Evolutionary conservation across 2,113 vertebrate genomes (phyloP).

Genomic region (Gavialis gangeticus): DNA sequence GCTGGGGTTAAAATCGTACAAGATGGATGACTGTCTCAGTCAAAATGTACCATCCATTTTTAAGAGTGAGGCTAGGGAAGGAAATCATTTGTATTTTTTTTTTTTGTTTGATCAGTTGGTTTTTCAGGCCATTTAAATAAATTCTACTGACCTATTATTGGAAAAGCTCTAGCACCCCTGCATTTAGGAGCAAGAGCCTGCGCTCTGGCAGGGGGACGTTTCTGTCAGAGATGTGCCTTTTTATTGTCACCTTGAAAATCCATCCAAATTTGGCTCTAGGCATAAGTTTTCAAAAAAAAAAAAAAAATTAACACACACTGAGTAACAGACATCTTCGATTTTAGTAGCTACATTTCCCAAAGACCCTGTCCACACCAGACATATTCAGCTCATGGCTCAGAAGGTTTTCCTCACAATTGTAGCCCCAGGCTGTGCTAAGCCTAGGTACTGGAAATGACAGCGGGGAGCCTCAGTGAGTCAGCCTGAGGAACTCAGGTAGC

Average conservation of each 20-base stretch:
- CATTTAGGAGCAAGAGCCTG: not conserved
- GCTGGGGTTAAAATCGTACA: no score
- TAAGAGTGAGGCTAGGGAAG: no score
- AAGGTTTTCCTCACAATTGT: not conserved
- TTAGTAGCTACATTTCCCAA: not conserved
- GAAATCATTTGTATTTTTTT: no score
- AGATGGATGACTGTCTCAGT: no score
- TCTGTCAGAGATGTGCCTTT: not conserved
- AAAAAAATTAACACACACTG: not conserved
- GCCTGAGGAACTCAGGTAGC: not conserved
- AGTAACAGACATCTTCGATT: not conserved
- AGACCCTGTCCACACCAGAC: not conserved
- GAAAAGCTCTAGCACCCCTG: not conserved
- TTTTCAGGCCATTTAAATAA: no score
- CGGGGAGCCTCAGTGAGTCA: not conserved
- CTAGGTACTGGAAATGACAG: not conserved
- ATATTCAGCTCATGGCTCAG: not conserved
- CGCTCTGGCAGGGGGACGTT: not conserved
- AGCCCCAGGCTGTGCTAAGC: not conserved
- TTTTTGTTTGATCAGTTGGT: no score
- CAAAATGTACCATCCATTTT: no score
- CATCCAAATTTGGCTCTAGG: not conserved
- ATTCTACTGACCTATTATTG: not conserved
- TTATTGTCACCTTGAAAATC: not conserved
- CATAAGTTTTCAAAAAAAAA: not conserved